Evolutionary conservation across 2,797 vertebrate species (phyloP).

Genomic region (Macrochelys suwanniensis): DNA sequence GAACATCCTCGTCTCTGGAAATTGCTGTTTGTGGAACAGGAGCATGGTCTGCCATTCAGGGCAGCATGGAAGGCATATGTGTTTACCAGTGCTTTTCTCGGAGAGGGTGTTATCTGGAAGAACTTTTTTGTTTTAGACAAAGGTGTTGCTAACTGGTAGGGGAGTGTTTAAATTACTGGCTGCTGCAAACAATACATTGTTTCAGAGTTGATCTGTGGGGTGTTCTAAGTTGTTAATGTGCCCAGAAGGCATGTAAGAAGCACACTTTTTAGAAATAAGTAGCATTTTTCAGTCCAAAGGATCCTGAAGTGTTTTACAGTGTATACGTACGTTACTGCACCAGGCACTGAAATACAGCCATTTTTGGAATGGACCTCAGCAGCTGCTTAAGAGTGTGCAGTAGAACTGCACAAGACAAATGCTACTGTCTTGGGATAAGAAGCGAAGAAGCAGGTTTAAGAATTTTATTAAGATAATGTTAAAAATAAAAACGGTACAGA

Average conservation of each 20-base stretch:
- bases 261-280: not conserved
- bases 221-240: conserved; percentile 28
- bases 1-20: not conserved
- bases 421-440: not conserved
- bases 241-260: not conserved
- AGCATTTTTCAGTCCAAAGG: conserved; percentile 36
- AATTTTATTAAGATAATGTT: no score
- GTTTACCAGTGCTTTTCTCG: not conserved
- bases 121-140: not conserved
- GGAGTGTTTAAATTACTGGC: not conserved
- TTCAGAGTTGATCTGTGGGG: not conserved
- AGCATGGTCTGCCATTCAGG: not conserved
- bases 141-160: not conserved
- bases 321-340: not conserved
- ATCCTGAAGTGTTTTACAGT: not conserved
- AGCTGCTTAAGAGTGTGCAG: conserved; percentile 27
- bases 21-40: not conserved
- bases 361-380: not conserved
- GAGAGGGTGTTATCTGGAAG: not conserved
- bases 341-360: not conserved
- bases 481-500: no score
- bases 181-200: conserved; percentile 2
- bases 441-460: not conserved
- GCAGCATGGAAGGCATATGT: not conserved
- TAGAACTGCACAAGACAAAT: not conserved